phyloP scores from a whole-genome alignment of 2,113 vertebrate genomes.

The Oostethus manadensis region DNA sequence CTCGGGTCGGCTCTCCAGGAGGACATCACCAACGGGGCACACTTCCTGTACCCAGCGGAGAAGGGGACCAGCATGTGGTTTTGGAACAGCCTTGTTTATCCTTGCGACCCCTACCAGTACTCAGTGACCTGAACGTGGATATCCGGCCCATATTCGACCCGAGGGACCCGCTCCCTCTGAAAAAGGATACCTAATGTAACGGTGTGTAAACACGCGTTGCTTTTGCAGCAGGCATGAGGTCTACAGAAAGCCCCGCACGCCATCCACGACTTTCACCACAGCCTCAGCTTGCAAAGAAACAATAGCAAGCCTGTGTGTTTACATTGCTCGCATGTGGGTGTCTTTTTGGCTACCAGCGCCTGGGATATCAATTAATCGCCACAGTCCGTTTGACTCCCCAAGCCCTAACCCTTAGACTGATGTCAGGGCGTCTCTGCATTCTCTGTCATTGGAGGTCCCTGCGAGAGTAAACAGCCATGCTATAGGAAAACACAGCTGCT shows the following conservation, averaged over 20 bases:
- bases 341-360: conserved; percentile 88
- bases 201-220: conserved; percentile 89
- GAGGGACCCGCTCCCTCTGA: conserved; percentile 92
- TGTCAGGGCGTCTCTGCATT: conserved; percentile 61
- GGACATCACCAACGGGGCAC: conserved; percentile 69
- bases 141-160: conserved; percentile 94
- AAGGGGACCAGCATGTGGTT: conserved; percentile 85
- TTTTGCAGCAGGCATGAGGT: conserved; percentile 94
- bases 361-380: conserved; percentile 97
- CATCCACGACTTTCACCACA: conserved; percentile 76
- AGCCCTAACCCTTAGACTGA: conserved; percentile 46
- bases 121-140: conserved; percentile 92
- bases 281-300: conserved; percentile 83
- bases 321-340: conserved; percentile 86
- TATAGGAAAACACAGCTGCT: conserved; percentile 94
- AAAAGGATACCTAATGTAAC: conserved; percentile 99
- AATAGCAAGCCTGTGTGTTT: conserved; percentile 91
- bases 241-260: conserved; percentile 37
- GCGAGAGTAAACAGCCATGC: conserved; percentile 73
- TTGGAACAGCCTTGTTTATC: conserved; percentile 81
- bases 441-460: conserved; percentile 77
- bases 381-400: conserved; percentile 49
- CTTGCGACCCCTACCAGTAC: conserved; percentile 80
- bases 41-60: conserved; percentile 77
- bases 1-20: conserved; percentile 49